Conservation (phyloP, 2,888 invertebrate genomes). For the Dendrolimus houi region DNA sequence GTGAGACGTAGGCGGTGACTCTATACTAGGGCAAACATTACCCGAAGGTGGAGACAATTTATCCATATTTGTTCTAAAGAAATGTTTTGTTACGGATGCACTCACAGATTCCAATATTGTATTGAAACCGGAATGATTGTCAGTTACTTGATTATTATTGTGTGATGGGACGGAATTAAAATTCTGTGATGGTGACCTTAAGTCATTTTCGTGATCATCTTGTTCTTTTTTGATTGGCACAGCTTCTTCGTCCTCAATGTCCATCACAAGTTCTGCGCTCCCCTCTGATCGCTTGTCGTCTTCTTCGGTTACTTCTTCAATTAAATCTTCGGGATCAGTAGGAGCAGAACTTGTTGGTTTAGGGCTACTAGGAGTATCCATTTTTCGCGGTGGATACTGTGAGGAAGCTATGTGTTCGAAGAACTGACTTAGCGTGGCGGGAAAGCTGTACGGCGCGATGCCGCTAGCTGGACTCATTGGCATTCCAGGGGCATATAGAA, state of each 20-base stretch:
- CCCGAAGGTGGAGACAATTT: constrained; percentile 77
- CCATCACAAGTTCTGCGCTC: constrained; percentile 81
- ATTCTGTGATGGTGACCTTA: constrained; percentile 31
- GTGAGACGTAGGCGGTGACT: constrained; percentile 40
- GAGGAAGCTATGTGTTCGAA: constrained; percentile 78
- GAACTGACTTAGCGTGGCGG: constrained; percentile 78
- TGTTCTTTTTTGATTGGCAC: constrained; percentile 63
- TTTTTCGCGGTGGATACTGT: constrained; percentile 66
- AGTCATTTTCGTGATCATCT: constrained; percentile 42
- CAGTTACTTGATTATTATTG: constrained; percentile 40
- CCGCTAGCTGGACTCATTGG: constrained; percentile 65
- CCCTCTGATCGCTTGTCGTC: constrained; percentile 69
- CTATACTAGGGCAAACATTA: constrained; percentile 55
- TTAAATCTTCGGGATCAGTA: constrained; percentile 76
- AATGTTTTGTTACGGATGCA: constrained; percentile 83
- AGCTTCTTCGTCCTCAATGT: constrained; percentile 78
- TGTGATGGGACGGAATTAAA: constrained; percentile 50
- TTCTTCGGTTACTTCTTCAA: constrained; percentile 78
- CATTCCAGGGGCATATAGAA: constrained; percentile 79
- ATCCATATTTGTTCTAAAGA: constrained; percentile 81
- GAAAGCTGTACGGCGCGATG: constrained; percentile 71
- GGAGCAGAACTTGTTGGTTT: constrained; percentile 38
- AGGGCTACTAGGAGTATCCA: constrained; percentile 43
- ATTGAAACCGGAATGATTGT: constrained; percentile 80
- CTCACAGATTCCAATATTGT: constrained; percentile 85